Conservation (phyloP, 2,797 vertebrate genomes). For the Myotis daubentonii region DNA sequence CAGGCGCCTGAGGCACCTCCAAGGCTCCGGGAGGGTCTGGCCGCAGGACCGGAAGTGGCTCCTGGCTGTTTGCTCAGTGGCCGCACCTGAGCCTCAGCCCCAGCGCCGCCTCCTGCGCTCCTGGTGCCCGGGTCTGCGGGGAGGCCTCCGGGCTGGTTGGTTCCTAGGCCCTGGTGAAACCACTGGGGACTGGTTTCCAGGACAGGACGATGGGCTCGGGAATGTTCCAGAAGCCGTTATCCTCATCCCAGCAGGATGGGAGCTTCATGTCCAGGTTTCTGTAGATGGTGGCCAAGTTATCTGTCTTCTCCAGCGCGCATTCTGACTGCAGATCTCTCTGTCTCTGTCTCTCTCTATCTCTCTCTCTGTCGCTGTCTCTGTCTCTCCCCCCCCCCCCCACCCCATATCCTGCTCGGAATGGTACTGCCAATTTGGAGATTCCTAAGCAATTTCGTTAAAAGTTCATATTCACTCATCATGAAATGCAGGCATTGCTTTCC, state of each 20-base stretch:
- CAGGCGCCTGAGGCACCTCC: slow-evolving; percentile 79
- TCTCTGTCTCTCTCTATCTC: not conserved
- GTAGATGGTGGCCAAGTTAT: slow-evolving; percentile 89
- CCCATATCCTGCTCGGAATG: not conserved
- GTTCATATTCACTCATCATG: not conserved
- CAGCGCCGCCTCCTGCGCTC: slow-evolving; percentile 86
- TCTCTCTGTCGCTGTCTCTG: no score
- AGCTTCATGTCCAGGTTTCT: slow-evolving; percentile 88
- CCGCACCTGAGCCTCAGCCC: slow-evolving; percentile 89
- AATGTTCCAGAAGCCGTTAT: slow-evolving; percentile 89
- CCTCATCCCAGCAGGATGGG: slow-evolving; percentile 91
- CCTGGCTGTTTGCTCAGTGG: slow-evolving; percentile 88
- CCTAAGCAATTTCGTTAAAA: not conserved
- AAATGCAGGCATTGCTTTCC: not conserved
- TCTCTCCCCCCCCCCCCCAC: accelerated
- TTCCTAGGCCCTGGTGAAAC: slow-evolving; percentile 80
- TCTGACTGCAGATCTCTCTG: slow-evolving; percentile 89
- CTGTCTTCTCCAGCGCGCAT: slow-evolving; percentile 89
- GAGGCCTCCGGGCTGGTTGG: not conserved
- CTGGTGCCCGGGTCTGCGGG: not conserved
- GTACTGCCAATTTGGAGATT: not conserved
- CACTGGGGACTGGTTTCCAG: slow-evolving; percentile 88
- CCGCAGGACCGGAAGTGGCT: slow-evolving; percentile 89
- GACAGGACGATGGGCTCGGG: slow-evolving; percentile 87
- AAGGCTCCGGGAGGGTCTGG: slow-evolving; percentile 83